A percentile compares a stretch with the other conserved stretches of the same genome.
These are phyloP conservation scores for Geopemphigus sp. DNA, from an alignment of 1,140 invertebrate genomes.

Conservation along the genomic window DNA sequence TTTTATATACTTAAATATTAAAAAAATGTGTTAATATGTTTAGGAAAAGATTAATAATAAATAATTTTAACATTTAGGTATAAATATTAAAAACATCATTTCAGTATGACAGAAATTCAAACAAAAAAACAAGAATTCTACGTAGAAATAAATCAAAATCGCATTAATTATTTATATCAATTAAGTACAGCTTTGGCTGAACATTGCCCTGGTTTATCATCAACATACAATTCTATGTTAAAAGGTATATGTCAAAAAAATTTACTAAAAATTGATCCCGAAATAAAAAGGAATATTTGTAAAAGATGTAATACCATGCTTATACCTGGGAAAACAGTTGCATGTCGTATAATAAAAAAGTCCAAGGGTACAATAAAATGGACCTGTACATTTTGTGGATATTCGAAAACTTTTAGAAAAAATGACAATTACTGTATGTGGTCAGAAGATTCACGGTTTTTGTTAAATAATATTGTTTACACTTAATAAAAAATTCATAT, in stretches of 20 bases:
- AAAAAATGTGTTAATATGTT: no score
- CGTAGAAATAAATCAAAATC: conserved; percentile 32
- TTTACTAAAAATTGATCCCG: conserved; percentile 50
- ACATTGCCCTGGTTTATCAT: conserved; percentile 38
- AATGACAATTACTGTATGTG: conserved; percentile 36
- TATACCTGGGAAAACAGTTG: conserved; percentile 53
- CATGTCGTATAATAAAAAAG: conserved; percentile 52
- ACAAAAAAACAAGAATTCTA: conserved; percentile 43
- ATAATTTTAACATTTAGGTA: no score
- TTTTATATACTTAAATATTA: no score
- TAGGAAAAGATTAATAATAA: no score
- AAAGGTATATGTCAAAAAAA: conserved; percentile 51
- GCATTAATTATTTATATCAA: conserved; percentile 53
- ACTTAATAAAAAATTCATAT: conserved; percentile 45
- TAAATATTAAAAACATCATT: not conserved
- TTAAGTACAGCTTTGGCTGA: conserved; percentile 21
- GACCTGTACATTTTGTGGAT: conserved; percentile 50
- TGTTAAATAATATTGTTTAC: conserved; percentile 32
- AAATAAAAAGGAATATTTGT: conserved; percentile 53
- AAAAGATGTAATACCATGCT: conserved; percentile 53
- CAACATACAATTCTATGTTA: conserved; percentile 52
- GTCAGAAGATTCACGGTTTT: conserved; percentile 5
- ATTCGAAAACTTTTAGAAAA: conserved; percentile 17
- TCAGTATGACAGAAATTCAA: conserved; percentile 4
- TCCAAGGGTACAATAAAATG: conserved; percentile 51